These are phyloP conservation scores for Agelaius phoeniceus DNA, from an alignment of 2,113 vertebrate species.

Conservation along the genomic window DNA sequence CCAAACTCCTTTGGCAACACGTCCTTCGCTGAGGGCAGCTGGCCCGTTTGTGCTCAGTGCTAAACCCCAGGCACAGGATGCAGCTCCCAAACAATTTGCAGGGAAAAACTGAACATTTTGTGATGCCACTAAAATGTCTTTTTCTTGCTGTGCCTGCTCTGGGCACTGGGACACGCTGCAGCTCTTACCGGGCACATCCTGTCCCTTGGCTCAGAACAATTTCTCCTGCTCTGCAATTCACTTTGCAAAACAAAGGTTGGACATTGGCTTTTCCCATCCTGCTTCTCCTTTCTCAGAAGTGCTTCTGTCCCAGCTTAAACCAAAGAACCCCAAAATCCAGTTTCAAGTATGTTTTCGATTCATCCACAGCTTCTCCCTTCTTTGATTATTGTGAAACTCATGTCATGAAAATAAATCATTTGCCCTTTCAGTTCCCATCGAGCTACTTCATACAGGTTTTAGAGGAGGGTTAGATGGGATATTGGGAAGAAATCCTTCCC, in stretches of 20 bases:
- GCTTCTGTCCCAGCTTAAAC: not conserved
- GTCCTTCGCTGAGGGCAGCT: not conserved
- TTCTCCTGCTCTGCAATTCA: not conserved
- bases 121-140: not conserved
- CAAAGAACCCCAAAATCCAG: not conserved
- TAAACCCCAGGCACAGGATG: not conserved
- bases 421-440: not conserved
- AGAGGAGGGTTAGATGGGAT: not conserved
- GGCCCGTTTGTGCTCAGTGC: not conserved
- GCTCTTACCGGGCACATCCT: not conserved
- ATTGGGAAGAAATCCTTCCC: not conserved
- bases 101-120: not conserved
- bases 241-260: not conserved
- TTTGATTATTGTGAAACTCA: not conserved
- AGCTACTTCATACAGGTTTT: not conserved
- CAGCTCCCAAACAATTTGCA: not conserved
- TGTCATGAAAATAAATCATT: not conserved
- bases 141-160: not conserved
- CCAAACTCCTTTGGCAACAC: not conserved
- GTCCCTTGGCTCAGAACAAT: not conserved
- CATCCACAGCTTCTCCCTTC: not conserved
- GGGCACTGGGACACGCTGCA: rapidly evolving
- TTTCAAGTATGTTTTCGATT: not conserved
- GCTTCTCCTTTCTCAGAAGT: not conserved
- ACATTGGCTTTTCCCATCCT: not conserved